These are phyloP conservation scores for Desmodus rotundus DNA, from an alignment of 2,113 vertebrate species.

Conservation along the genomic window DNA sequence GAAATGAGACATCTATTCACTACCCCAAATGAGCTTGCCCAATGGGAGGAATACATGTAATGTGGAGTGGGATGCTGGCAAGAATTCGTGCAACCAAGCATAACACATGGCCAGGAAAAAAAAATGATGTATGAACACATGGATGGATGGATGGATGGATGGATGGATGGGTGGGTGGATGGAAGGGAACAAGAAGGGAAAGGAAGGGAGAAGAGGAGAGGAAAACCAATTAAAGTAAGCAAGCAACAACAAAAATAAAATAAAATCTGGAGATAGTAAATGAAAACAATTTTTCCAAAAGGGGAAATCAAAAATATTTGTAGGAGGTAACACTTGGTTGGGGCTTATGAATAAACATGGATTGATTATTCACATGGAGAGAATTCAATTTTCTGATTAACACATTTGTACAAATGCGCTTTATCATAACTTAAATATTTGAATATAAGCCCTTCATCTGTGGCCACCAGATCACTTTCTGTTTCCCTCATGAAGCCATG, in stretches of 20 bases:
- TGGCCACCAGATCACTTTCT: neutral
- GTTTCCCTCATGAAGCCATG: neutral
- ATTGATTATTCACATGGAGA: neutral
- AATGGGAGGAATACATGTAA: neutral
- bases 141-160: neutral
- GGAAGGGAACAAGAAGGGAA: neutral
- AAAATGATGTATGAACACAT: accelerated
- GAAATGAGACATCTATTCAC: neutral
- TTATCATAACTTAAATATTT: neutral
- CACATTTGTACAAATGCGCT: neutral
- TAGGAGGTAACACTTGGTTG: neutral
- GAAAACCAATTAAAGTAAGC: neutral
- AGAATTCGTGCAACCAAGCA: accelerated
- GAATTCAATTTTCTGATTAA: neutral
- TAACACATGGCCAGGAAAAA: neutral
- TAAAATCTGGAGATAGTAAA: neutral
- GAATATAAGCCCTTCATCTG: neutral
- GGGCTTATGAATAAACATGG: neutral
- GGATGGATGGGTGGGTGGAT: neutral
- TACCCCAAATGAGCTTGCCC: neutral
- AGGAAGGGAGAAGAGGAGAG: accelerated
- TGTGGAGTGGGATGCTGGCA: accelerated
- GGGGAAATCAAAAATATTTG: neutral
- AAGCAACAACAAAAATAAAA: neutral
- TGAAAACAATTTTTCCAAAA: neutral